A percentile compares a stretch with the other conserved stretches of the same genome.
phyloP scores from a whole-genome alignment of 2,113 vertebrate species.

The Tenebrosternarchus preto region DNA sequence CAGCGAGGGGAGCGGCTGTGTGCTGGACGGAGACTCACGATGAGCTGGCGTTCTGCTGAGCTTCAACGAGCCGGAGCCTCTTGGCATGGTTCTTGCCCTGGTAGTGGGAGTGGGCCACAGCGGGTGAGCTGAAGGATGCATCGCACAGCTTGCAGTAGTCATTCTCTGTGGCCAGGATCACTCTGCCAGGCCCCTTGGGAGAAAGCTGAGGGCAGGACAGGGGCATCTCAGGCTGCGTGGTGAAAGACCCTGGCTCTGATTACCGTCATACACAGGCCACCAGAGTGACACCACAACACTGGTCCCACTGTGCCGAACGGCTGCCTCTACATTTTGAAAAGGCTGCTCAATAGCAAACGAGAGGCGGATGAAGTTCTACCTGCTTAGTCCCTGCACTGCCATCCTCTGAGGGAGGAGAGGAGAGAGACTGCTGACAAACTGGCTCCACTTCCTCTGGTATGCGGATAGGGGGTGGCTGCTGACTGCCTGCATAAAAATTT shows the following conservation, averaged over 20 bases:
- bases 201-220: conserved; percentile 74
- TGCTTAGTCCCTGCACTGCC: conserved; percentile 71
- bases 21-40: conserved; percentile 78
- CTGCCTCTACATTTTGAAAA: background rate
- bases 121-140: conserved; percentile 94
- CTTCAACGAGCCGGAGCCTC: conserved; percentile 88
- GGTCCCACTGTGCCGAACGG: background rate
- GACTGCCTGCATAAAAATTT: conserved; percentile 94
- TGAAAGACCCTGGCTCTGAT: conserved; percentile 32
- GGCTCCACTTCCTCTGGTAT: conserved; percentile 81
- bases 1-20: background rate
- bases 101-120: conserved; percentile 96
- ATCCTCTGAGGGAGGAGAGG: conserved; percentile 73
- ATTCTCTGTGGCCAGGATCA: conserved; percentile 97
- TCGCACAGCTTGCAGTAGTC: conserved; percentile 99
- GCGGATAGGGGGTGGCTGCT: conserved; percentile 87
- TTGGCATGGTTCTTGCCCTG: conserved; percentile 97
- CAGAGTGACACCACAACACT: conserved; percentile 23
- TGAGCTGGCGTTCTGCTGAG: conserved; percentile 82
- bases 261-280: conserved; percentile 33
- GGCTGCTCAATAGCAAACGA: background rate
- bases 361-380: conserved; percentile 72
- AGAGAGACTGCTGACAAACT: conserved; percentile 72
- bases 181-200: conserved; percentile 85
- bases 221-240: conserved; percentile 44